Evolutionary conservation across 2,113 vertebrate genomes (phyloP), one percentile per base, ranked within the genome.

Genomic region (Urocitellus parryii): DNA sequence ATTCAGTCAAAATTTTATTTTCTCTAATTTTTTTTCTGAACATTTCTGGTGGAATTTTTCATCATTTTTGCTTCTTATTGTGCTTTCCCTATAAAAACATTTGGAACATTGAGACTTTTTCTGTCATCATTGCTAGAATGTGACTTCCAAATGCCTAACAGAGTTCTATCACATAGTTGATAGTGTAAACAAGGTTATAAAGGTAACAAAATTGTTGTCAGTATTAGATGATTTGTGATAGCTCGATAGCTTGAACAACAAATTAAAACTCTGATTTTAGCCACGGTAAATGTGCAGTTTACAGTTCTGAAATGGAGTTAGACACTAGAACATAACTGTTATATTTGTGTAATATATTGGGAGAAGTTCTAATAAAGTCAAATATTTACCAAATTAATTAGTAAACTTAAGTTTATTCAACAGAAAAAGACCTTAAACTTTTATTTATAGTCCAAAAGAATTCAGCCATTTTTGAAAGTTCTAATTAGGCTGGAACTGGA

Each of bases 231-330:
- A 37, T 18, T 53, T 97, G 1, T 77, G 61, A 85, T 18, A 88
- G 79, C 72, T 68, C 76, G 63, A 63, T 29, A 65, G 76, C 53
- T 77, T 89, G 51, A 96, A 34, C 48, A 92, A 48, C 77, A 90
- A 88, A 85, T 73, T 76, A 88, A 93, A 96, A 86, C 67, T 88
- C 73, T 89, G 18, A 83, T 67, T 78, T 92, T 88, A 94, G 56
- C 68, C 58, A 81, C 4, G 79, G 45, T 90, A 94, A 85, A 8
- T 58, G 67, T 91, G 53, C 76, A 63, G 83, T 97, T 91, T 96
- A 92, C 37, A 90, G 39, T 51, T 97, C 63, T 95, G 97, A 97
- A 98, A 94, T 96, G 96, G 81, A 97, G 56, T 95, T 97, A 79
- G n/a, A 97, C 97, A 97, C 97, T 95, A 93, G 89, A 92, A 76